These are phyloP conservation scores for Papilio polytes DNA, from an alignment of 1,140 invertebrate species.

Conservation along the genomic window DNA sequence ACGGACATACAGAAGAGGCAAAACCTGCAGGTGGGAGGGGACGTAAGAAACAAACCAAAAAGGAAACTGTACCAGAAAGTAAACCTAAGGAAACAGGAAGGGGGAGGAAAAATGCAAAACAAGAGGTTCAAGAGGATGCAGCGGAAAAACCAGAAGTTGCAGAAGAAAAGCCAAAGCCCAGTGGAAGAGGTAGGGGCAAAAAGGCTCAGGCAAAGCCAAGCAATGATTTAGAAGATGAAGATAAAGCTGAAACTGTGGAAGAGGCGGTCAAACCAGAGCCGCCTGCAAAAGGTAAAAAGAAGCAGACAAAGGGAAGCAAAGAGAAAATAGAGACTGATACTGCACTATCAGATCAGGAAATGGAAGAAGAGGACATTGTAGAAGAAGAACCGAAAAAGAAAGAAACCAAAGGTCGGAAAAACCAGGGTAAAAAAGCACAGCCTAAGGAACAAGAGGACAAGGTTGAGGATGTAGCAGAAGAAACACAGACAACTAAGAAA, in stretches of 20 bases:
- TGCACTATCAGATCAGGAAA: conserved; percentile 40
- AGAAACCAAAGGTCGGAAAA: conserved; percentile 62
- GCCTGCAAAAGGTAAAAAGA: conserved; percentile 66
- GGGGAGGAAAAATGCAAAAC: conserved; percentile 62
- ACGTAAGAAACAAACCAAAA: conserved; percentile 66
- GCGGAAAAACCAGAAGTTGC: conserved; percentile 49
- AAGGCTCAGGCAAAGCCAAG: conserved; percentile 58
- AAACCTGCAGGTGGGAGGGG: conserved; percentile 53
- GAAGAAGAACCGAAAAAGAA: conserved; percentile 61
- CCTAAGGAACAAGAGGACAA: conserved; percentile 62
- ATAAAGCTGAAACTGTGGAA: conserved; percentile 48
- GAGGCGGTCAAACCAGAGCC: conserved; percentile 57
- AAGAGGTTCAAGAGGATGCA: conserved; percentile 47
- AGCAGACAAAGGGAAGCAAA: conserved; percentile 56
- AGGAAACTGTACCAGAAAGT: conserved; percentile 56
- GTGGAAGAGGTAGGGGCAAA: conserved; percentile 60
- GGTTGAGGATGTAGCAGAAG: conserved; percentile 56
- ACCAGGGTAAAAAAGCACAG: conserved; percentile 61
- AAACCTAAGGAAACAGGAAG: conserved; percentile 56
- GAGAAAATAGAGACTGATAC: conserved; percentile 55
- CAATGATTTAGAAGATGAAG: conserved; percentile 55
- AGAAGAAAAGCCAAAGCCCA: conserved; percentile 66
- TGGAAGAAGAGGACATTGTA: conserved; percentile 50
- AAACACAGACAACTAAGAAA: conserved; percentile 56
- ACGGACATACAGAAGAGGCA: conserved; percentile 61